Evolutionary conservation across 2,113 vertebrate species (phyloP), one percentile per base, ranked within the genome.

Genomic region (Clupea harengus): DNA sequence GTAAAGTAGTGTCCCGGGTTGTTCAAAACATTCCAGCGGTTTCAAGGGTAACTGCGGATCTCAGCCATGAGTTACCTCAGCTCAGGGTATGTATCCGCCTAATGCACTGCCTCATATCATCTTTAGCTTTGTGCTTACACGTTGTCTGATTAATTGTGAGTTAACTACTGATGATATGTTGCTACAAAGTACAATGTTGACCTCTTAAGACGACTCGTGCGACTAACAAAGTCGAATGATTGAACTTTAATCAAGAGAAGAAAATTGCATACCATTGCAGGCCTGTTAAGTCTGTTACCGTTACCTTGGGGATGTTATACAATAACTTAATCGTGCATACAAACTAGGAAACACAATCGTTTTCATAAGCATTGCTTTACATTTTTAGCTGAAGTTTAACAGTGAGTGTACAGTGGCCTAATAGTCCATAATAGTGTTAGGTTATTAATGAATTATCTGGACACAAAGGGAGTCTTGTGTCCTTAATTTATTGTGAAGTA

Each of bases 1-100:
- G 28, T 78, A 28, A 78, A 32, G 11, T 1, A 15, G 32, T 10
- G 28, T 39, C 28, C 49, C 39, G 50, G 45, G 82, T 52, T 22
- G n/a, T 7, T 83, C 39, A 20, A 75, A 83, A 28, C 83, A 13
- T 39, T 32, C n/a, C 2, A n/a, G 50, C 44, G 39, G 82, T 25
- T 88, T 87, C 6, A 28, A 28, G 45, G 49, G 50, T 64, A 80
- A 84, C 84, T 15, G 25, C 86, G 86, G 88, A 82, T 91, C 85
- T 91, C 92, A 89, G 92, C 91, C 92, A 97, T 97, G 97, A 97
- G 91, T 91, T 94, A 95, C 87, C 90, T 94, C 86, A 95, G 92
- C 89, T 89, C 93, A 9, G 95, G 96, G 96, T 97, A 95, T 91
- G 96, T 89, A 45, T 57, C 52, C 32, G 72, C 28, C 25, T 32